Percentiles rank a stretch among this genome's conserved stretches.
Evolutionary conservation across 2,113 vertebrate species (phyloP).

Genomic region (Rhinoderma darwinii): DNA sequence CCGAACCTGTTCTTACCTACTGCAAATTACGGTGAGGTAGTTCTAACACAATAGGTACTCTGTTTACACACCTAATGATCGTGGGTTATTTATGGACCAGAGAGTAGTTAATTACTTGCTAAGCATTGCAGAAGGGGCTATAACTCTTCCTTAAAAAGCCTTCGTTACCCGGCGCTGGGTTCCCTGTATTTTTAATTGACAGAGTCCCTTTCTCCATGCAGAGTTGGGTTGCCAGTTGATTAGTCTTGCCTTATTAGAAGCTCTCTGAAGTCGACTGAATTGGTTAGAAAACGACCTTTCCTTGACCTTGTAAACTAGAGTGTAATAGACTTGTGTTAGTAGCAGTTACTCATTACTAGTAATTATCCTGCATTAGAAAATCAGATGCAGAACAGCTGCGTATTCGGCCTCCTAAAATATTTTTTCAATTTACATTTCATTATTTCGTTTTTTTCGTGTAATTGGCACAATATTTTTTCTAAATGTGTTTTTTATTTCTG

Average conservation of each 20-base stretch:
- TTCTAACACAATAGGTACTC: conserved; percentile 34
- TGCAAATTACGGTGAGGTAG: conserved; percentile 9
- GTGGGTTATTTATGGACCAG: conserved; percentile 49
- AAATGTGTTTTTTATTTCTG: neutral
- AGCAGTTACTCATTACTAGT: conserved; percentile 29
- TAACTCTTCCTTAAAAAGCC: conserved; percentile 21
- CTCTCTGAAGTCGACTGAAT: neutral
- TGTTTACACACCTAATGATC: conserved; percentile 46
- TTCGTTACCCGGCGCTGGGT: neutral
- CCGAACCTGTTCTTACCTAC: neutral
- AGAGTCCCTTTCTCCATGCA: conserved; percentile 14
- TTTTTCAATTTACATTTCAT: neutral
- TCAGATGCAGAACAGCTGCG: neutral
- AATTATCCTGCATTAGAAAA: conserved; percentile 25
- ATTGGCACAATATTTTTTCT: neutral
- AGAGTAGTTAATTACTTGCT: conserved; percentile 36
- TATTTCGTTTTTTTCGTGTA: neutral
- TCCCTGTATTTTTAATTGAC: conserved; percentile 15
- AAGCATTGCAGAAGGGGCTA: conserved; percentile 33
- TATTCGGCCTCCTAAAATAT: neutral
- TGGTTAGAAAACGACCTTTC: conserved; percentile 44
- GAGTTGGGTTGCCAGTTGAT: conserved; percentile 18
- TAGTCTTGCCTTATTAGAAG: conserved; percentile 29
- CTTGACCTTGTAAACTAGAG: conserved; percentile 40
- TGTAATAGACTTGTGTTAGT: conserved; percentile 29